phyloP scores from a whole-genome alignment of 1,140 invertebrate genomes.

The Contarinia nasturtii region DNA sequence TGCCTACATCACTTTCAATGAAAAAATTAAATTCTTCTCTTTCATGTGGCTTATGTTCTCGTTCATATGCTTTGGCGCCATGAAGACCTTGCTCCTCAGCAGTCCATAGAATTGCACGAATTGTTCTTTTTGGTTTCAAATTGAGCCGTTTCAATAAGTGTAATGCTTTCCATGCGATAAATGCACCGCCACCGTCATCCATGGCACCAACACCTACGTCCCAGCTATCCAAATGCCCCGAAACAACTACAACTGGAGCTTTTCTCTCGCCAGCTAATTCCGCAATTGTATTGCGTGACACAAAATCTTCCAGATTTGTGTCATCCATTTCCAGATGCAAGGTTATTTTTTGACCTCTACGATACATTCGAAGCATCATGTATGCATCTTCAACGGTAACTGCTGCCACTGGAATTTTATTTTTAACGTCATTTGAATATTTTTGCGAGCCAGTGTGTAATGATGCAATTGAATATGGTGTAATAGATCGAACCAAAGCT shows the following conservation, averaged over 20 bases:
- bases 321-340: conserved; percentile 25
- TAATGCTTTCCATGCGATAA: conserved; percentile 60
- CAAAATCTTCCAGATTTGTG: conserved; percentile 9
- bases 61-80: conserved; percentile 43
- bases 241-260: conserved; percentile 43
- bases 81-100: conserved; percentile 55
- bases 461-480: conserved; percentile 50
- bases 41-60: conserved; percentile 28
- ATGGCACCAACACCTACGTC: conserved; percentile 80
- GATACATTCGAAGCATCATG: conserved; percentile 43
- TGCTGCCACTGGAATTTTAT: conserved; percentile 55
- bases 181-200: conserved; percentile 70
- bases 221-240: conserved; percentile 78
- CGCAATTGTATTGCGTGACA: conserved; percentile 51
- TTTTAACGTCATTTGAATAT: conserved; percentile 32
- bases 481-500: conserved; percentile 48
- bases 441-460: conserved; percentile 46
- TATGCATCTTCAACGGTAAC: conserved; percentile 67
- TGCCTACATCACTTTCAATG: conserved; percentile 71
- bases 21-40: conserved; percentile 26
- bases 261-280: conserved; percentile 38
- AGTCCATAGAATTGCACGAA: conserved; percentile 62
- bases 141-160: conserved; percentile 45
- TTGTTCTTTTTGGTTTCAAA: conserved; percentile 48
- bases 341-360: conserved; percentile 32